Evolutionary conservation across 2,797 vertebrate species (phyloP), one percentile per base, ranked within the genome.

Genomic region (Perodicticus potto): DNA sequence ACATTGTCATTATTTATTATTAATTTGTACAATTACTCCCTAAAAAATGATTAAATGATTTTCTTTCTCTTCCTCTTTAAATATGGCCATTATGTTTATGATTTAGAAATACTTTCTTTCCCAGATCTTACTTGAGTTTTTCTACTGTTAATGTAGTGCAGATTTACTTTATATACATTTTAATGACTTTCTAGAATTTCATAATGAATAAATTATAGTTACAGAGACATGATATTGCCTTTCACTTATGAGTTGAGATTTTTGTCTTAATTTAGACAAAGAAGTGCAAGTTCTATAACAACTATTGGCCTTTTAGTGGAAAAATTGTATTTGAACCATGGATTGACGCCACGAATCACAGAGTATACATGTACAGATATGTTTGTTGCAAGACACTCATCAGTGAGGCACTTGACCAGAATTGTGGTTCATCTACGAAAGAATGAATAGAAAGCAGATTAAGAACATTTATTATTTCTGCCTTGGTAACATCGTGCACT

Each of bases 111-210:
- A 45, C 72, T 70, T 89, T 63, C 32, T 29, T 20, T 63, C 61
- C 16, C 14, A 77, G 88, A 49, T 92, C 4, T 90, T 73, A 85
- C 34, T 59, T 82, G 43, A 3, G 59, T 83, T 70, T 90, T 83
- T 22, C 32, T 82, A 29, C 22, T 86, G 94, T 70, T 83, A 91
- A 65, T 93, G 6, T 3, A 80, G 11, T 1, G 40, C 5, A 76
- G 53, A 7, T 94, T 94, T 87, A 89, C 7, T 37, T 55, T 49
- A 83, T 93, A n/a, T 93, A 3, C 5, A 92, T 82, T 37, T 40
- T 82, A 73, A 88, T 85, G 7, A 43, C 5, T 72, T 92, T 37
- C n/a, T 87, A 53, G 32, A 95, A 77, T 73, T 78, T 94, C 49
- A 23, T 87, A 80, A 96, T 53, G 14, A 16, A 40, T 37, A 59